Evolutionary conservation across 2,797 vertebrate genomes (phyloP).

Genomic region (Taenioides sp.): DNA sequence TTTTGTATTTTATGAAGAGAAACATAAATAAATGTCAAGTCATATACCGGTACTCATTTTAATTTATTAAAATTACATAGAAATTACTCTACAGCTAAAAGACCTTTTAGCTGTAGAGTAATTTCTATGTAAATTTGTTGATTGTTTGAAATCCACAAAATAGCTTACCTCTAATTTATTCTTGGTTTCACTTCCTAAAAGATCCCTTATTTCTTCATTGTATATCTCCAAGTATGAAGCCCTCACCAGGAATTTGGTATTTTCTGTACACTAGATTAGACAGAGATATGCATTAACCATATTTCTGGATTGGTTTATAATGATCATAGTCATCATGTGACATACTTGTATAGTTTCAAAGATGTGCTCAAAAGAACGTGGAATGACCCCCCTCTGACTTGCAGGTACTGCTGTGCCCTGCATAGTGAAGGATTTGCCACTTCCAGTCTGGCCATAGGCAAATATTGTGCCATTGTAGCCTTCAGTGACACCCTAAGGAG

Average conservation of each 20-base stretch:
- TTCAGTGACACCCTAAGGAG: constrained; percentile 84
- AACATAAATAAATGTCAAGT: background rate
- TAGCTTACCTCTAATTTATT: constrained; percentile 86
- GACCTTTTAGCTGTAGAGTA: too few relatives aligned
- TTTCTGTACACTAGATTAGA: constrained; percentile 84
- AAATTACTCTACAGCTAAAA: background rate
- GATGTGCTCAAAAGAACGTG: constrained; percentile 87
- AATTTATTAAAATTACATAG: background rate
- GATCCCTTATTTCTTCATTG: constrained; percentile 87
- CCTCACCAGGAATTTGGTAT: constrained; percentile 87
- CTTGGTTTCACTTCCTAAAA: constrained; percentile 86
- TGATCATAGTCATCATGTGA: background rate
- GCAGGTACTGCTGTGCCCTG: constrained; percentile 82
- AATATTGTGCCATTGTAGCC: constrained; percentile 93
- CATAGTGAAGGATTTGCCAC: constrained; percentile 93
- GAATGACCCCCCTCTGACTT: constrained; percentile 84
- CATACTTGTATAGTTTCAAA: constrained; percentile 80
- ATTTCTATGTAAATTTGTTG: too few relatives aligned
- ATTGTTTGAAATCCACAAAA: background rate
- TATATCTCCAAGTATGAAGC: constrained; percentile 92
- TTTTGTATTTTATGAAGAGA: background rate
- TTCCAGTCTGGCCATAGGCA: constrained; percentile 91
- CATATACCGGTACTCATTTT: background rate
- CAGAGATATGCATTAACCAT: background rate
- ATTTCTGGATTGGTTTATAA: background rate